Evolutionary conservation across 2,888 invertebrate genomes (phyloP).

Genomic region (Metalampra italica): DNA sequence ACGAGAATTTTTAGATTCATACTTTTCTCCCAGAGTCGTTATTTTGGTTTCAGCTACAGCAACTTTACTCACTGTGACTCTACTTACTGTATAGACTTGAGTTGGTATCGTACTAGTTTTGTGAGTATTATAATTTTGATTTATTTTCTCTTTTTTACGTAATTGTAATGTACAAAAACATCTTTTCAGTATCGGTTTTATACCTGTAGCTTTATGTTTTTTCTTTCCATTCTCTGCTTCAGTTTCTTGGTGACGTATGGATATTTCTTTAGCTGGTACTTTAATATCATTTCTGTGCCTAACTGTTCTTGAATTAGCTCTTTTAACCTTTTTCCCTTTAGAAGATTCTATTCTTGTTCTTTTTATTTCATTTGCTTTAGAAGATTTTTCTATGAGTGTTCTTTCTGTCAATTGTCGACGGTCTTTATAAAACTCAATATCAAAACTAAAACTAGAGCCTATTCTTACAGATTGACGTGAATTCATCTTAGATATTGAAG

Average conservation of each 20-base stretch:
- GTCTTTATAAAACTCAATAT: constrained; percentile 24
- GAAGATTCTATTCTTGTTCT: no score
- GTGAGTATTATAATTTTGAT: constrained; percentile 8
- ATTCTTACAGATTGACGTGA: constrained; percentile 15
- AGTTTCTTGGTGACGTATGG: constrained; percentile 11
- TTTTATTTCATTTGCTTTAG: no score
- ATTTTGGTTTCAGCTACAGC: constrained; percentile 9
- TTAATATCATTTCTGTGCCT: constrained; percentile 3
- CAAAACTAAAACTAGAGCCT: constrained; percentile 25
- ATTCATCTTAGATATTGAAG: no score
- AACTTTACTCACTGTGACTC: constrained; percentile 2
- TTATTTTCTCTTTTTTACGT: constrained; percentile 22
- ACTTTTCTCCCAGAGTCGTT: neutral
- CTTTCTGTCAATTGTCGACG: neutral
- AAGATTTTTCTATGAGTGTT: no score
- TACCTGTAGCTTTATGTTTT: constrained; percentile 18
- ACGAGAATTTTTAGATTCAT: no score
- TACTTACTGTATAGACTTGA: constrained; percentile 14
- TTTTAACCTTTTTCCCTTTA: neutral
- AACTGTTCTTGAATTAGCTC: constrained; percentile 5
- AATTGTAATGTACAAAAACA: constrained; percentile 37
- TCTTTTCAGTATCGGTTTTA: constrained; percentile 27
- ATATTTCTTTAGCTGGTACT: constrained; percentile 2
- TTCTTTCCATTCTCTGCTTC: constrained; percentile 17
- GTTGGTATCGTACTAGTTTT: constrained; percentile 2